Base-by-base conservation (phyloP, 2,113 vertebrate species). In the Gavia stellata region DNA sequence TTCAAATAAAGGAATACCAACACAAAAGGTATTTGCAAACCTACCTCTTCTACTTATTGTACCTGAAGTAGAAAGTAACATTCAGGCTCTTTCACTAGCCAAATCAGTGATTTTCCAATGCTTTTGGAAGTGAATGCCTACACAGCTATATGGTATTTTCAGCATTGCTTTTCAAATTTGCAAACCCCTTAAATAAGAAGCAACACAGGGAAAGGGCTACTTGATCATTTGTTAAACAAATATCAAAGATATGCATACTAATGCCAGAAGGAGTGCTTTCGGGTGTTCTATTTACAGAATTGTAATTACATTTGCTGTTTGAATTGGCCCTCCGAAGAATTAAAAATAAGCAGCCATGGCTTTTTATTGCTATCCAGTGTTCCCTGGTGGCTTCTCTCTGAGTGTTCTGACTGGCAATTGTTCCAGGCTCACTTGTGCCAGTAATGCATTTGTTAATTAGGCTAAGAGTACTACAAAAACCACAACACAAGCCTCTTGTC, bases 301-400 rank as follows among this genome's bases (percentile, higher is more conserved):
- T 94, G 96, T 97, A 97, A 98, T 98, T 97, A 97, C 93, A 93
- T 97, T 98, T 98, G 95, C 97, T 93, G 92, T 97, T 96, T 97
- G 96, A 96, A 94, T 93, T 97, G 77, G 85, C 72, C 96, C 97
- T 98, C 97, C 92, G 85, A 97, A 97, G 97, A 97, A 96, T 97
- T 96, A 87, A 96, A 96, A 88, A 91, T 89, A 91, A 97, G 88
- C 92, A 79, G 77, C 52, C 34, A 93, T 81, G 61, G 90, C 93
- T 92, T 88, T 96, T 96, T 79, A 68, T 81, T 86, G 92, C 98
- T 96, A 70, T 73, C 61, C 81, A 14, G 59, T 71, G 96, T 94
- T 97, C 97, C 97, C 97, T 59, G 50, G 93, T 72, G 94, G 96
- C 91, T 95, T 90, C 81, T 49, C 55, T 91, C 77, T 13, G 70